Percentiles rank a stretch among this genome's conserved stretches.
These are phyloP conservation scores for Microcebus tavaratra DNA, from an alignment of 2,113 vertebrate genomes.

Conservation along the genomic window DNA sequence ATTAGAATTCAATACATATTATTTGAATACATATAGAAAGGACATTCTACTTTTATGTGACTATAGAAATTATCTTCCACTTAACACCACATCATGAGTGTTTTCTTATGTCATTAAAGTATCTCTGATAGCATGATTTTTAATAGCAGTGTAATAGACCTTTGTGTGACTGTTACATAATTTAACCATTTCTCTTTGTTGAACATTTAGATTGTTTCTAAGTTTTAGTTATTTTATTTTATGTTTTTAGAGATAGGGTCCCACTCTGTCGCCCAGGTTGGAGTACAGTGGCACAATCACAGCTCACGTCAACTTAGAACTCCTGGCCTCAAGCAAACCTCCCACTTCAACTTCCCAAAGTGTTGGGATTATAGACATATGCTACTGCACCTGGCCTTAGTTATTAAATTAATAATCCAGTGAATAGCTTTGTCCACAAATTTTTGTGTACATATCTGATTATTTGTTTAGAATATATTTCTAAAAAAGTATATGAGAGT, in stretches of 20 bases:
- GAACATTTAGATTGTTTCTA: neutral
- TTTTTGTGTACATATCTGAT: neutral
- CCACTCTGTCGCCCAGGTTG: too few species aligned
- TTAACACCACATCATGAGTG: neutral
- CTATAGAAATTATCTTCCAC: neutral
- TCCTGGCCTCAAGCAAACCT: too few species aligned
- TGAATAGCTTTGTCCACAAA: neutral
- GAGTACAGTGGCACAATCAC: neutral
- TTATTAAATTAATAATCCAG: neutral
- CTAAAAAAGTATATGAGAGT: neutral
- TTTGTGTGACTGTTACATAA: neutral
- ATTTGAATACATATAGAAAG: neutral
- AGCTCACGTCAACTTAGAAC: neutral
- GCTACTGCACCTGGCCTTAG: neutral
- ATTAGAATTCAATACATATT: neutral
- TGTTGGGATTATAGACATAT: too few species aligned
- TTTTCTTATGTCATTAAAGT: slow-evolving; percentile 19
- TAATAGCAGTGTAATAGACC: neutral
- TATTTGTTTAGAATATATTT: slow-evolving; percentile 50
- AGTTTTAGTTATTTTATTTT: neutral
- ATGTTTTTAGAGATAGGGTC: neutral
- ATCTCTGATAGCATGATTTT: neutral
- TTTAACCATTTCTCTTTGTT: slow-evolving; percentile 34
- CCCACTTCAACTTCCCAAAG: neutral
- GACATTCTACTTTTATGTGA: neutral